Base-by-base conservation (phyloP, 2,113 vertebrate genomes). In the Andinoacara biseriatus region DNA sequence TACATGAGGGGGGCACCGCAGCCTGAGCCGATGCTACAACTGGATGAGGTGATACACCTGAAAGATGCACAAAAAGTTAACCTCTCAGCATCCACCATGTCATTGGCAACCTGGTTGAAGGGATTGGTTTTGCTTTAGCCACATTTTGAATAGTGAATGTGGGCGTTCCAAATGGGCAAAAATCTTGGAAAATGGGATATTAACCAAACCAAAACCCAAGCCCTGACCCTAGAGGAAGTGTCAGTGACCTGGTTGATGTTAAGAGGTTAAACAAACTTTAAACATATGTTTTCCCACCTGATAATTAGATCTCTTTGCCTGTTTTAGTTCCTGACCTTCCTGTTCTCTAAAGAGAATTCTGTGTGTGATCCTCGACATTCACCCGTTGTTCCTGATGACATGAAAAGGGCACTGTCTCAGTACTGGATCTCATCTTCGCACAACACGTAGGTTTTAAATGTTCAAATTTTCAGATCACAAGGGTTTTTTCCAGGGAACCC, bases 381-480 rank as follows among this genome's bases (percentile, higher is more conserved):
- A 3, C 92, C 91, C 0, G 94, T 96, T 13, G 83, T 90, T 77
- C 90, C 94, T 0, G 97, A 97, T 6, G 96, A 97, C 83, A 97
- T 97, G 97, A 97, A 96, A 69, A 89, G 93, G 24, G 96, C 97
- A 0, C 81, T 97, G 65, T 97, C 97, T 31, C 96, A 97, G 86
- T 97, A 97, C 90, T 97, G 97, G 97, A 97, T 97, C 88, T 97
- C 97, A 7, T 97, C 97, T 2, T 97, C 97, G 13, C 97, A 97
- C 88, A 97, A 97, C 90, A 97, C 97, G 97, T 97, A 95, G 0
- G 92, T 81, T 26, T 72, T 54, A 72, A n/a, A 72, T 54, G 10
- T 5, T 72, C 43, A 52, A 31, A 52, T 43, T 69, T 67, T 46
- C 13, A 46, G 43, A 46, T 15, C 11, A 46, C 43, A 43, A 31